Evolutionary conservation across 2,113 vertebrate species (phyloP), one percentile per base, ranked within the genome.

Genomic region (Gobio gobio): DNA sequence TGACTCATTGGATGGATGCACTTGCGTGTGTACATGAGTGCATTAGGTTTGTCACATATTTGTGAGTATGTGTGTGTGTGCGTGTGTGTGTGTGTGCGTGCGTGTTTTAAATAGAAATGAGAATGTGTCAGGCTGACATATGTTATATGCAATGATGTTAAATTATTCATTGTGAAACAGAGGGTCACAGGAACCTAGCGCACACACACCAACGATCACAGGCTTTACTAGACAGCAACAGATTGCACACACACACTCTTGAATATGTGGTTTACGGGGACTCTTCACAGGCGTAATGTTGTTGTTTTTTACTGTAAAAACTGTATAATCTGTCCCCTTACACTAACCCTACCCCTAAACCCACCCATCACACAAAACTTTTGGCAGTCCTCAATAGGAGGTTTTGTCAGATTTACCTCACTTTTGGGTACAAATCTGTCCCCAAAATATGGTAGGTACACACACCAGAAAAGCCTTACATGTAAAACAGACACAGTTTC

Each of bases 81-180:
- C 78, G 29, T 75, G 20, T 83, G 70, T 85, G 54, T 51, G 14
- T 68, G 58, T 66, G 54, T 79, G 47, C 87, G 78, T 85, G 49
- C 51, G 40, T 63, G 47, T 84, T 84, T 89, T 85, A 89, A 83
- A 88, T 86, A 89, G 88, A 89, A 63, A 75, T 78, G 86, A 88
- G 66, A 88, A 85, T 89, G 78, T 64, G 86, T 72, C 68, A 76
- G 66, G 72, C 84, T 85, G 86, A 84, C 86, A 87, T 89, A 86
- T 82, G 72, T 75, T 83, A 84, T 85, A 82, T 76, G 64, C 77
- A 86, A 78, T 61, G 43, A 73, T 86, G 82, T 22, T 86, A 82
- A 84, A 88, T 88, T 88, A 88, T 88, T 86, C 78, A 85, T 85
- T 76, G 82, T 40, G 68, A 84, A 84, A 58, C 14, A 88, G 14